Base-by-base conservation (phyloP, 2,797 vertebrate genomes). In the Xenops minutus region DNA sequence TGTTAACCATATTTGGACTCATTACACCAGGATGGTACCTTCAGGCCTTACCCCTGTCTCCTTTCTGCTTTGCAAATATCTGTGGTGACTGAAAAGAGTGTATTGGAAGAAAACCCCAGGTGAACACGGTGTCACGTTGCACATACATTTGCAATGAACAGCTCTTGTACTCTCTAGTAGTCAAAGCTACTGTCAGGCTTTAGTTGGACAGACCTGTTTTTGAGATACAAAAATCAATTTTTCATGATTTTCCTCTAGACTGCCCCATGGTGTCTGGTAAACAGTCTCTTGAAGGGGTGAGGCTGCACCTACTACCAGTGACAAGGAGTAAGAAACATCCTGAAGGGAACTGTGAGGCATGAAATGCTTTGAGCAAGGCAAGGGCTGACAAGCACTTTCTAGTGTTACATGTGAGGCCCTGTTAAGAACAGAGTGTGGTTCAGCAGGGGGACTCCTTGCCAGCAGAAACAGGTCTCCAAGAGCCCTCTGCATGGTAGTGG, bases 381-480 rank as follows among this genome's bases (percentile, higher is more conserved):
- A 84, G 37, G 59, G n/a, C 77, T 94, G 73, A 49, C 73, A 56
- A 26, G 29, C 48, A 61, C 83, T 79, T 93, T 89, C 90, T 85
- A 66, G 20, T 26, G 6, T 95, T 93, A 87, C 83, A 43, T 1
- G 48, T 30, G 80, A 72, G 78, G 54, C 73, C 79, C 76, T 22
- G 46, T 12, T 37, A 39, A 51, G 63, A 85, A 15, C 6, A 0
- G 0, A 66, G 44, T 0, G 0, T 44, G 22, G 30, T 8, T 80
- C 56, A 41, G 61, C 2, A 0, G 18, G 44, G 49, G 56, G n/a
- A 6, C 12, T 49, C 72, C 68, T 52, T 2, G 1, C 18, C 1
- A 15, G 51, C 56, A 82, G 74, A 20, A 71, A 6, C 4, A 39
- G 24, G 52, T 77, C 72, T 58, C 61, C 72, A 3, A 51, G 69